Evolutionary conservation across 2,113 vertebrate species (phyloP), one percentile per base, ranked within the genome.

Genomic region (Macquaria ambigua): DNA sequence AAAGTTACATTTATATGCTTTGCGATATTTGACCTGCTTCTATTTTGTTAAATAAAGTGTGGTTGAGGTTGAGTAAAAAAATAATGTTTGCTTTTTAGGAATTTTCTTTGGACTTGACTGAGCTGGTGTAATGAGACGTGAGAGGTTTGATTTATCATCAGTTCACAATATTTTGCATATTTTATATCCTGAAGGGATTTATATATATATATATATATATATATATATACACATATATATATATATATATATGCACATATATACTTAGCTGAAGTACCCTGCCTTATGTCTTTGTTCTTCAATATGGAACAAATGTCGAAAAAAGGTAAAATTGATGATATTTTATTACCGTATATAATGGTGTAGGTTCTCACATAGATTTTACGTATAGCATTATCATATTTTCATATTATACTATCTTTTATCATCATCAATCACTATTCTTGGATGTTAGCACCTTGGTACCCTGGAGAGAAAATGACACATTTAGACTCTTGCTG

Each of bases 21-120:
- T 95, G 95, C 94, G 83, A 95, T 93, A 94, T 95, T 94, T 94
- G 93, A 95, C 93, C 94, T 96, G 95, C 95, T 95, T 96, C 89
- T 95, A 94, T 95, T 96, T 95, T 95, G 94, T 95, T 96, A 93
- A 96, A 96, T 96, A 95, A 96, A 96, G 90, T 96, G 93, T 95
- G 94, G 94, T 96, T 94, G 95, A 95, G 94, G 93, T 95, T 93
- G 92, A 94, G 92, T 95, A 87, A 94, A 87, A 87, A 83, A 34
- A 53, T 2, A 39, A 46, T 20, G 23, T 79, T 79, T 89, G 70
- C 34, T 74, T 84, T 34, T 83, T 68, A 74, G 77, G 55, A 59
- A 78, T 71, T 83, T 80, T 89, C 12, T 69, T 81, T 79, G 73
- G 58, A 43, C 66, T 85, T 64, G 80, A 71, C 23, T 43, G 25